These are phyloP conservation scores for Sphyrna mokarran DNA, from an alignment of 2,113 vertebrate species.

Conservation along the genomic window DNA sequence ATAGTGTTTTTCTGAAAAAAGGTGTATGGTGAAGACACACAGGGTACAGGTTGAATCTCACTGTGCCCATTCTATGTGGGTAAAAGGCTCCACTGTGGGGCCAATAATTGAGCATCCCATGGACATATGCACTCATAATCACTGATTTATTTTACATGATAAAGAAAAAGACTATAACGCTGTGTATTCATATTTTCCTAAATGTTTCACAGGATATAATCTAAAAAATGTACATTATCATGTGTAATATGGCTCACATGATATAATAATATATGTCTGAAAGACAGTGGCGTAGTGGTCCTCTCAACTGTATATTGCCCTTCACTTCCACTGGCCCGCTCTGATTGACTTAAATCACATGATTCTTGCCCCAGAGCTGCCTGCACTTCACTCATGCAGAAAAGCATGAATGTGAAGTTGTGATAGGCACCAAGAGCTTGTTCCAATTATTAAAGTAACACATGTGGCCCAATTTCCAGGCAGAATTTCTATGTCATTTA, in stretches of 20 bases:
- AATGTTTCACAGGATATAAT: too few relatives aligned
- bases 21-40: neutral
- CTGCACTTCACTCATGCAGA: neutral
- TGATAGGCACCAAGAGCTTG: neutral
- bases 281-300: too few relatives aligned
- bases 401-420: neutral
- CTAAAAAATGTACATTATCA: too few relatives aligned
- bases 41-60: neutral
- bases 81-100: neutral
- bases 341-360: neutral
- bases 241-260: too few relatives aligned
- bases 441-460: neutral
- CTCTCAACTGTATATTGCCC: neutral
- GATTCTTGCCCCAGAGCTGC: neutral
- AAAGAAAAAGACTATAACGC: too few relatives aligned
- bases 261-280: too few relatives aligned
- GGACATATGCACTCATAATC: neutral
- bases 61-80: neutral
- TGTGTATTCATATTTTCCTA: too few relatives aligned
- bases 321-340: neutral
- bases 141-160: too few relatives aligned
- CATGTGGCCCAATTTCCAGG: neutral
- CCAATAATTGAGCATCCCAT: neutral
- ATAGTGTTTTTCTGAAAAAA: neutral
- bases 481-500: too few relatives aligned